These are phyloP conservation scores for Cartodere bifasciata DNA, from an alignment of 2,888 invertebrate genomes.

Conservation along the genomic window DNA sequence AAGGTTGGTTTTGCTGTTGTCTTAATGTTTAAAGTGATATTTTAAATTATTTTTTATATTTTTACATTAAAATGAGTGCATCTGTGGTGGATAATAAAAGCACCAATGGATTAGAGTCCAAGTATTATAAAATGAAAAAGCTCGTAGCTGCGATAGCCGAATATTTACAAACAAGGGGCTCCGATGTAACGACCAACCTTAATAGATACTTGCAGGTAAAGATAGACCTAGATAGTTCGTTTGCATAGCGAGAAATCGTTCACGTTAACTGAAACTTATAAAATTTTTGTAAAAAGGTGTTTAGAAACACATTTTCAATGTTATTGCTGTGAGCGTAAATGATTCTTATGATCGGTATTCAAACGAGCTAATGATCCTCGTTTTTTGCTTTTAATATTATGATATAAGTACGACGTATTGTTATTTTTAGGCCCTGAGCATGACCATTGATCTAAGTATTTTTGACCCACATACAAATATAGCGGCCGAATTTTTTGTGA, in stretches of 20 bases:
- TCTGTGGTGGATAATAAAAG: no score
- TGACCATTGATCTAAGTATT: slow-evolving; percentile 48
- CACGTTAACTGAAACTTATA: no score
- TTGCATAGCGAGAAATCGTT: neutral
- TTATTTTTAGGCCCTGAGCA: slow-evolving; percentile 45
- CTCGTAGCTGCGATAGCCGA: slow-evolving; percentile 16
- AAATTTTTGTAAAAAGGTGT: neutral
- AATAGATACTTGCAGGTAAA: slow-evolving; percentile 23
- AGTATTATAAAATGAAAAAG: slow-evolving; percentile 17
- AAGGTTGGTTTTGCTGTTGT: no score
- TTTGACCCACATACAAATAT: slow-evolving; percentile 54
- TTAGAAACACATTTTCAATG: neutral
- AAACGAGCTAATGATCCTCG: no score
- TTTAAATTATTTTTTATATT: no score
- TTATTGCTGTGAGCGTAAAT: neutral
- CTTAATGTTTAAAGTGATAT: no score
- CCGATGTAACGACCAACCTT: slow-evolving; percentile 17
- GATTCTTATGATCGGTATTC: neutral
- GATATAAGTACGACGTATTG: slow-evolving; percentile 4
- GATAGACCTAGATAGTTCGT: slow-evolving; percentile 2
- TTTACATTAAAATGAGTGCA: no score
- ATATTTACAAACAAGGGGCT: slow-evolving; percentile 18
- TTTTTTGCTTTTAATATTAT: no score
- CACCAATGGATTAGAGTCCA: slow-evolving; percentile 10
- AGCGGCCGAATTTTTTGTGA: slow-evolving; percentile 54